Evolutionary conservation across 2,113 vertebrate species (phyloP), one percentile per base, ranked within the genome.

Genomic region (Odontophorus gujanensis): DNA sequence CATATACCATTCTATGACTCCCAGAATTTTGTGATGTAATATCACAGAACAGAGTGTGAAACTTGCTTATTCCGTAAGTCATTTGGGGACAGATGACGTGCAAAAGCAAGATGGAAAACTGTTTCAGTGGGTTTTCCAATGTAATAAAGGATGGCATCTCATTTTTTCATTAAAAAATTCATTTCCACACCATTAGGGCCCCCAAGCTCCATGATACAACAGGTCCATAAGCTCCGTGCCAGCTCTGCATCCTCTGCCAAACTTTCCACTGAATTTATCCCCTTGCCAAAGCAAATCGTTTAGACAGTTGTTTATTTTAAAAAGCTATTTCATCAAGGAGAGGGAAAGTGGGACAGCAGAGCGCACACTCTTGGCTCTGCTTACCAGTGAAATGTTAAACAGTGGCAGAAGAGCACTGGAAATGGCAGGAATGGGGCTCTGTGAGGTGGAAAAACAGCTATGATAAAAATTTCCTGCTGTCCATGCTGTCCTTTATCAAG

Each of bases 221-320:
- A 97, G 93, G 90, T 94, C 95, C 85, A 92, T 1, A 0, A 91
- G 53, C 82, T 91, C 84, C 84, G 92, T 96, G 95, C 93, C 95
- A 95, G 84, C 91, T 89, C 66, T 50, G 57, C 81, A 95, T 94
- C 95, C 88, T 87, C 88, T 82, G 95, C 92, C 96, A 96, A 87
- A 91, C 95, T 95, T 97, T 96, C 94, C 95, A 96, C 88, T 95
- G 89, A 96, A 95, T 96, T 90, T 74, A 83, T 72, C 59, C 55
- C 90, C 87, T 92, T 94, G 96, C 94, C 96, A 97, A 96, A 96
- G 93, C 96, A 97, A 97, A 97, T 96, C 50, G 12, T 95, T 97
- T 96, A 96, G 93, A 94, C 90, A 96, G 90, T 95, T 96, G 93
- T 95, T 97, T 97, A 95, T 97, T 96, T 96, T 90, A 83, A 91